Percentiles rank a stretch among this genome's conserved stretches.
Evolutionary conservation across 2,888 invertebrate species (phyloP).

Genomic region (Stenodema calcarata): DNA sequence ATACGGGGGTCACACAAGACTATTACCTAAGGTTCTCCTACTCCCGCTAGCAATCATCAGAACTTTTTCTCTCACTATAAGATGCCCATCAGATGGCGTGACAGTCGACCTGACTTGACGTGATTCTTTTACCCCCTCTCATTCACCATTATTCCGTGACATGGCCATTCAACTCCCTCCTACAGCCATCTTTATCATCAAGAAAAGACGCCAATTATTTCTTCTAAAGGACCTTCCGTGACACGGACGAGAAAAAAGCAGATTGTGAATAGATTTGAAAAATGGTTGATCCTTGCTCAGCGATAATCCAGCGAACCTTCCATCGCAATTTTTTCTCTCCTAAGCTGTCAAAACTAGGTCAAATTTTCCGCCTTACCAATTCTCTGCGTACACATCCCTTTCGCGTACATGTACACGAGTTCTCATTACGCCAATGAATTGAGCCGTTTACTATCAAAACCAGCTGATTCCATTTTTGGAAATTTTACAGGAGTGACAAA

Average conservation of each 20-base stretch:
- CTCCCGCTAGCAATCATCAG: not conserved
- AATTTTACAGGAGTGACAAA: no score
- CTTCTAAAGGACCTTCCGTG: constrained; percentile 47
- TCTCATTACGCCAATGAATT: not conserved
- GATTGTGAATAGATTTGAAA: constrained; percentile 47
- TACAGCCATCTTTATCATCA: constrained; percentile 43
- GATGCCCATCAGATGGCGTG: constrained; percentile 35
- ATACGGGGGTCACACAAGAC: constrained; percentile 30
- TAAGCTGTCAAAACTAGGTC: not conserved
- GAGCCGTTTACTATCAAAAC: no score
- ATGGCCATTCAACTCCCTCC: constrained; percentile 3
- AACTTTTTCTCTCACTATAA: not conserved
- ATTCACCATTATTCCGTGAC: constrained; percentile 25
- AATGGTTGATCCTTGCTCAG: constrained; percentile 39
- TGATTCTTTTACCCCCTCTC: not conserved
- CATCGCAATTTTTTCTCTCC: not conserved
- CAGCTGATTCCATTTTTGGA: no score
- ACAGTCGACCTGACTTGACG: constrained; percentile 28
- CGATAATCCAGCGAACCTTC: constrained; percentile 11
- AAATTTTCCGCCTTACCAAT: not conserved
- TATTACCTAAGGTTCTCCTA: constrained; percentile 1
- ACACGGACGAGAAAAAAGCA: constrained; percentile 45
- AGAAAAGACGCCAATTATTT: constrained; percentile 49
- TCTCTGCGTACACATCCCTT: not conserved
- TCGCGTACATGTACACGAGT: not conserved